Conservation (phyloP, 1,140 invertebrate species). For the Orchesella cincta region DNA sequence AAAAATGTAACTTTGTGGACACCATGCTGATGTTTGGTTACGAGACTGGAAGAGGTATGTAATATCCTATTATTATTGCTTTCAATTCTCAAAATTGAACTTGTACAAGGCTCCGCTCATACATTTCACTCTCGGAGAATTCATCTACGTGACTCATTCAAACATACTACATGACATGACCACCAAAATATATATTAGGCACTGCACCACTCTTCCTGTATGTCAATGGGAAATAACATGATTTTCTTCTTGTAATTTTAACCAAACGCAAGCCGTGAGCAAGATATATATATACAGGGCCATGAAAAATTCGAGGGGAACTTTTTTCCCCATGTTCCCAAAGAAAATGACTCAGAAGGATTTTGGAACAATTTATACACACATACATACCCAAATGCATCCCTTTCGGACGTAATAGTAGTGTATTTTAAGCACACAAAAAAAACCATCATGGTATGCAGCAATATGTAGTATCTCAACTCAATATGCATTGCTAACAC, state of each 20-base stretch:
- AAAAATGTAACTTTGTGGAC: not conserved
- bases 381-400: too few relatives aligned
- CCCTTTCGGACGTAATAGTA: too few relatives aligned
- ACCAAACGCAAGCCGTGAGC: not conserved
- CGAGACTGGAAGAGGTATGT: not conserved
- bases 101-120: too few relatives aligned
- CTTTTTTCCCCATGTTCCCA: not conserved
- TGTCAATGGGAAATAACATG: constrained; percentile 1
- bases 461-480: too few relatives aligned
- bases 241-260: not conserved
- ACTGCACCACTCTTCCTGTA: not conserved
- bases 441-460: too few relatives aligned
- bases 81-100: constrained; percentile 12
- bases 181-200: not conserved
- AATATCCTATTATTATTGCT: not conserved
- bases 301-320: not conserved
- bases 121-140: too few relatives aligned
- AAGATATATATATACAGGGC: not conserved
- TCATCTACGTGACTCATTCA: constrained; percentile 15
- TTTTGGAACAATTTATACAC: too few relatives aligned
- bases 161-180: constrained; percentile 2
- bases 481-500: too few relatives aligned
- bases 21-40: not conserved
- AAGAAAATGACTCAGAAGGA: too few relatives aligned
- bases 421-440: too few relatives aligned